Evolutionary conservation across 30 jellyfish, hydroid and myxozoan species (phyloP).

Genomic region (Turritopsis dohrnii): DNA sequence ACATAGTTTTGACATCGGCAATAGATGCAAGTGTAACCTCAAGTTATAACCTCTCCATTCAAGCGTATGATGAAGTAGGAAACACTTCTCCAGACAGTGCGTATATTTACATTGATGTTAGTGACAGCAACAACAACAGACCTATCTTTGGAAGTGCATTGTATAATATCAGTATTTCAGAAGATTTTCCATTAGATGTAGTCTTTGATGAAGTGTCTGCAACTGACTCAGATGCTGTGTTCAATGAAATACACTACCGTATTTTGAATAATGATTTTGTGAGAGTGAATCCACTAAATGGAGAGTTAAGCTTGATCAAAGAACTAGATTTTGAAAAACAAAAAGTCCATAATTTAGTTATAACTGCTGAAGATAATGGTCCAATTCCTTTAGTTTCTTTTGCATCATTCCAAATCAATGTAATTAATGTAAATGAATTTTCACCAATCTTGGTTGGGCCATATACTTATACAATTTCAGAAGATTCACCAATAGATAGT

Average conservation of each 20-base stretch:
- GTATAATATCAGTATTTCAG: background rate
- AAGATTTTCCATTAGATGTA: background rate
- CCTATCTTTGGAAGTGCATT: background rate
- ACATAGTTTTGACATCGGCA: background rate
- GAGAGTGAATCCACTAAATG: background rate
- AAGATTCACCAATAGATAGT: slow-evolving; percentile 24
- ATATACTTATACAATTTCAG: background rate
- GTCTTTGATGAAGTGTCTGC: slow-evolving; percentile 3
- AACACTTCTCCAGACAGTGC: background rate
- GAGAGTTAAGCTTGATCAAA: background rate
- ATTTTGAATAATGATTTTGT: background rate
- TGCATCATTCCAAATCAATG: background rate
- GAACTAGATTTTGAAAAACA: background rate
- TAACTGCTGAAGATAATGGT: slow-evolving; percentile 6
- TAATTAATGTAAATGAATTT: background rate
- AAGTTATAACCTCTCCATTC: background rate
- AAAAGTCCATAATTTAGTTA: background rate
- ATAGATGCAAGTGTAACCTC: background rate
- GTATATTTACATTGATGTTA: background rate
- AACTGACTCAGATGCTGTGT: background rate
- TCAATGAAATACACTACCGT: background rate
- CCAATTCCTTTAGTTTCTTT: background rate
- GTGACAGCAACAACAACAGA: background rate
- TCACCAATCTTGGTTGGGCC: background rate
- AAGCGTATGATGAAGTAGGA: background rate